Conservation (phyloP, 2,113 vertebrate genomes). For the Lophura nycthemera region DNA sequence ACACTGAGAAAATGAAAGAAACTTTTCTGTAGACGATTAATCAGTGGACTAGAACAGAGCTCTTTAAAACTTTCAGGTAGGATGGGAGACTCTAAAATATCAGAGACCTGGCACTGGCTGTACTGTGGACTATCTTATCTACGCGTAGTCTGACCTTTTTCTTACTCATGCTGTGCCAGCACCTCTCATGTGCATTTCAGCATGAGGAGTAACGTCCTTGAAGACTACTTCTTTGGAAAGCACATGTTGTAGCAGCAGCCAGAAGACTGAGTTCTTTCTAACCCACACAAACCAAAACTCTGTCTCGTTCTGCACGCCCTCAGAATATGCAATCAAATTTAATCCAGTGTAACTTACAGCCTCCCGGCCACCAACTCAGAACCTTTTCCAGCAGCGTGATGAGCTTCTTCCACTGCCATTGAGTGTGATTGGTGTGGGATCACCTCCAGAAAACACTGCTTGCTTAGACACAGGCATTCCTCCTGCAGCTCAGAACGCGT, state of each 20-base stretch:
- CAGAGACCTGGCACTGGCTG: background rate
- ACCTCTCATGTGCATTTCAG: background rate
- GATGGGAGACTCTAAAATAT: background rate
- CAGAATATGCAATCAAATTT: background rate
- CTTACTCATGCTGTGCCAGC: background rate
- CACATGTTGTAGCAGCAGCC: background rate
- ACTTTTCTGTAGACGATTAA: background rate
- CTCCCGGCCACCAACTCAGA: background rate
- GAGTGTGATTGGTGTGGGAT: fast-evolving
- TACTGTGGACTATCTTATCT: background rate
- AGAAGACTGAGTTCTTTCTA: background rate
- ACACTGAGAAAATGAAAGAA: background rate
- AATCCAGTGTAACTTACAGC: background rate
- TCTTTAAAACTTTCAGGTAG: background rate
- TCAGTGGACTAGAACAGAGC: background rate
- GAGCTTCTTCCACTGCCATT: background rate
- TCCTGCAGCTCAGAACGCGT: background rate
- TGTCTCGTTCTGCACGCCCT: background rate
- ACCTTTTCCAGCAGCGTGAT: background rate
- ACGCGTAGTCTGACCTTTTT: background rate
- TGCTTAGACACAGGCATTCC: background rate
- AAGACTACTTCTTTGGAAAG: background rate
- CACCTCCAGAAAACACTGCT: background rate
- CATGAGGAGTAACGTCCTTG: background rate
- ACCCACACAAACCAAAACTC: background rate